Base-by-base conservation (phyloP, 2,113 vertebrate species). In the Fregetta grallaria region DNA sequence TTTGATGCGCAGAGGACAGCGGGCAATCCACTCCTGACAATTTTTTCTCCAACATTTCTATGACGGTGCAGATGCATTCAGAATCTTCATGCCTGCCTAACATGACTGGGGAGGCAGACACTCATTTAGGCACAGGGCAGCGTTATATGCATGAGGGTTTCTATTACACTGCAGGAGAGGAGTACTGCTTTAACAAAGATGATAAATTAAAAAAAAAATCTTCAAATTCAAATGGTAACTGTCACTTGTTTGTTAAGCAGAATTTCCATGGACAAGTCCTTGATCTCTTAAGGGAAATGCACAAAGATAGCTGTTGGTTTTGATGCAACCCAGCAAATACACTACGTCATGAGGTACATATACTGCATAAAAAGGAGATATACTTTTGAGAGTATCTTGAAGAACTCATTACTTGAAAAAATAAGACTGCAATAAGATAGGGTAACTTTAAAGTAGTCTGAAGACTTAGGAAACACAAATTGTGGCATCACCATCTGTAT, bases 71-170 rank as follows among this genome's bases (percentile, higher is more conserved):
- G 29, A 49, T 34, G 5, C 13, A 53, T 45, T 62, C 30, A 30
- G 45, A 71, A 42, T 15, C 25, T 78, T 62, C 29, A 27, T 9
- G 32, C 23, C 29, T 77, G 36, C 20, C 40, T 61, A 70, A 52
- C 4, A 32, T 6, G 15, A 38, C 3, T 34, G 18, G 5, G 36
- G 9, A 88, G 18, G 26, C 15, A 59, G 40, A 58, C 1, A 1
- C 22, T 32, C 9, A 52, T 42, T 56, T 36, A 42, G 36, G 15
- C 18, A 75, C 22, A 45, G 52, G 6, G 15, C 10, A 38, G 27
- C 0, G 0, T 6, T 23, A 3, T 4, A 22, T 4, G 14, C 1
- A 1, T 29, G 30, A 80, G 13, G 11, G 32, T 61, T 89, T 76
- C 32, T 73, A 3, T 19, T 15, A 32, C 4, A 11, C 3, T 53